phyloP scores from a whole-genome alignment of 1,140 invertebrate genomes.

The Ditylenchus dipsaci region DNA sequence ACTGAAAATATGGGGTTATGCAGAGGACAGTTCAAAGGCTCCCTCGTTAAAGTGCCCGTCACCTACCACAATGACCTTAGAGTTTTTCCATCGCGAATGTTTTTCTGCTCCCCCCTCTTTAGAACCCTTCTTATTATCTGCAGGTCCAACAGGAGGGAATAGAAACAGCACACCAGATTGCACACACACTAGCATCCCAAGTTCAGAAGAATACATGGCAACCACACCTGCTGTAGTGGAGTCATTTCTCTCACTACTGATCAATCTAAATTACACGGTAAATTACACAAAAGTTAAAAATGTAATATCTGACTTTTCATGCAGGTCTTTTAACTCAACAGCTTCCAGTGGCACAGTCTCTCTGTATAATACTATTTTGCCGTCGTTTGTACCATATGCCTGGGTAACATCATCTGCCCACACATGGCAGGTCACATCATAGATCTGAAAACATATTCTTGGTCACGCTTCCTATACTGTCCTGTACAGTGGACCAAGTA shows the following conservation, averaged over 20 bases:
- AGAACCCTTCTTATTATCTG: background rate
- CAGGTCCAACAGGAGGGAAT: conserved; percentile 24
- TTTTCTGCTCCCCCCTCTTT: background rate
- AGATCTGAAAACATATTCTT: conserved; percentile 17
- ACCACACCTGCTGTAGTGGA: conserved; percentile 20
- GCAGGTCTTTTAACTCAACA: conserved; percentile 24
- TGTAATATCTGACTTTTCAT: conserved; percentile 16
- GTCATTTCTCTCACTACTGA: conserved; percentile 10
- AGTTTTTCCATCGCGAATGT: conserved; percentile 19
- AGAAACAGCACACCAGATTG: conserved; percentile 29
- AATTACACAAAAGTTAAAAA: background rate
- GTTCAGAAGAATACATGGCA: conserved; percentile 20
- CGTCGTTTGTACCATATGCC: conserved; percentile 30
- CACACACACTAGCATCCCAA: conserved; percentile 26
- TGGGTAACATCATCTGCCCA: conserved; percentile 35
- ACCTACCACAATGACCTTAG: conserved; percentile 32
- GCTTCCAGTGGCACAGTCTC: conserved; percentile 29
- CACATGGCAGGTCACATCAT: conserved; percentile 26
- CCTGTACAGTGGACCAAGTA: no score
- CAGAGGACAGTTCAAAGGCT: no score
- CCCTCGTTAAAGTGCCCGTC: no score
- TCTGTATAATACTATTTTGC: conserved; percentile 17
- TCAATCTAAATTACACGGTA: conserved; percentile 7
- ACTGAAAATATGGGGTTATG: no score
- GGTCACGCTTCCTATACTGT: conserved; percentile 1